Base-by-base conservation (phyloP, 2,888 invertebrate genomes). In the Danaus chrysippus region DNA sequence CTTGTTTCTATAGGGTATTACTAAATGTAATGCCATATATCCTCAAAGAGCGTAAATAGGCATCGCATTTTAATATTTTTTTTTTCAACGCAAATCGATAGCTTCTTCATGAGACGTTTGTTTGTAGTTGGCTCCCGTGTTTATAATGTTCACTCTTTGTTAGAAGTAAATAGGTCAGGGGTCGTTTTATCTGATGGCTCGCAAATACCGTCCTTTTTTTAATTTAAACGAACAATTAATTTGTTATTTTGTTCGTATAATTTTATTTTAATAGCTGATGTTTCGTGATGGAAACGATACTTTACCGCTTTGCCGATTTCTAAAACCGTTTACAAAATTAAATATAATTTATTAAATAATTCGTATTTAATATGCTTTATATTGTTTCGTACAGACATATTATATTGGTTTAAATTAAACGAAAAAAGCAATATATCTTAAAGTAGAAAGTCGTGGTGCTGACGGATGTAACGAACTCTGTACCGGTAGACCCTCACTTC, bases 131-230 rank as follows among this genome's bases (percentile, higher is more conserved):
- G 15, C 15, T 13, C 57, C 17, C 57, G 49, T 15, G 41, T 23
- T 58, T 42, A 19, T 58, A 19, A 19, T 53, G 15, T 42, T n/a
- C 19, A 13, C 11, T 59, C 61, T 65, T 65, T 67, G 64, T 61
- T 61, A 56, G 57, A 42, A 56, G 58, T 57, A 62, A 57, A 54
- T 66, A 66, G 66, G 66, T 65, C 66, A 66, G 64, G 56, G 64
- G 56, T 66, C 58, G 58, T 59, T 53, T 62, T 62, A 56, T 44
- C 56, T 49, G 62, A 62, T 41, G 34, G 13, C 15, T 56, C 59
- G 34, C 10, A 56, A 13, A 49, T 46, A 53, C 13, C 53, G 56
- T 19, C 41, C 59, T 17, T 49, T 49, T 49, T 17, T 49, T 49
- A 49, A 49, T 34, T 34, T 34, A 49, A 17, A 17, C 9, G 17